These are phyloP conservation scores for Clanis bilineata DNA, from an alignment of 2,888 invertebrate species.

Conservation along the genomic window DNA sequence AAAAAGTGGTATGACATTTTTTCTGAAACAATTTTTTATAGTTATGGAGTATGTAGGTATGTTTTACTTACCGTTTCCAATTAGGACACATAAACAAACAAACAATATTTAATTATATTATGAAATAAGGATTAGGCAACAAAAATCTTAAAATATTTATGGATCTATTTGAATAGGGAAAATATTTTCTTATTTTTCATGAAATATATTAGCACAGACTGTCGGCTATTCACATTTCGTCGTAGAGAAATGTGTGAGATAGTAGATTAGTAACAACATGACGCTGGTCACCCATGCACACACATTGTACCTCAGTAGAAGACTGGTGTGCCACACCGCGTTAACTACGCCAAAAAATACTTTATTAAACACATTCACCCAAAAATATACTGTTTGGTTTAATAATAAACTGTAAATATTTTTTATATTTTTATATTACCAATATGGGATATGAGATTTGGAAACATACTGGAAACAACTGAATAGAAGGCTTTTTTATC, in stretches of 20 bases:
- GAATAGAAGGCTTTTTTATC: too few relatives aligned
- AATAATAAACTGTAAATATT: too few relatives aligned
- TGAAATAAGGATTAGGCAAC: not conserved
- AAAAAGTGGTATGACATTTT: too few relatives aligned
- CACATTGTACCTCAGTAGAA: slow-evolving; percentile 50
- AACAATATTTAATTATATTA: not conserved
- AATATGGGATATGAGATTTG: too few relatives aligned
- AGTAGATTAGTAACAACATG: slow-evolving; percentile 13
- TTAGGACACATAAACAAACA: not conserved
- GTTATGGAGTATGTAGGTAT: not conserved
- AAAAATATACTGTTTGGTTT: too few relatives aligned
- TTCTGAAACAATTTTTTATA: too few relatives aligned
- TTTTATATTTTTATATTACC: too few relatives aligned
- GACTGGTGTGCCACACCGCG: slow-evolving; percentile 56
- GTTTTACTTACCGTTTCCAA: not conserved
- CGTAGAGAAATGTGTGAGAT: slow-evolving; percentile 32
- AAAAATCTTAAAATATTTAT: not conserved
- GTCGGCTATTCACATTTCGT: slow-evolving; percentile 27
- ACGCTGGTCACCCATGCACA: slow-evolving; percentile 27
- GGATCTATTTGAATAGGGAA: too few relatives aligned
- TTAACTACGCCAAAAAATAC: slow-evolving; percentile 52
- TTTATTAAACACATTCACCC: slow-evolving; percentile 19
- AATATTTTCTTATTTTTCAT: not conserved
- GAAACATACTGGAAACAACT: too few relatives aligned
- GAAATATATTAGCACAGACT: not conserved